Evolutionary conservation across 2,797 vertebrate species (phyloP).

Genomic region (Channa striata): DNA sequence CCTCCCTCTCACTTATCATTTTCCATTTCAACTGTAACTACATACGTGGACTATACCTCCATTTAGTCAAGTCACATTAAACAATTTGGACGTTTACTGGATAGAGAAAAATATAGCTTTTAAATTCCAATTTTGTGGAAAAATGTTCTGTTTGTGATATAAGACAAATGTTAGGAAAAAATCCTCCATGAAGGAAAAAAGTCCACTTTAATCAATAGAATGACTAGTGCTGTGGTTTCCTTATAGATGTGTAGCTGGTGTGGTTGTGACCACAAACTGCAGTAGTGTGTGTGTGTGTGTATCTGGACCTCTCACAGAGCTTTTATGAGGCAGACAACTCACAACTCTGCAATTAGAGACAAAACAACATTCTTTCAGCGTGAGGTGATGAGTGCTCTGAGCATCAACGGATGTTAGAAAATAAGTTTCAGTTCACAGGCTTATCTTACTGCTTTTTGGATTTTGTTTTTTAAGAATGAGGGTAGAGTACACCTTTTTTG

Average conservation of each 20-base stretch:
- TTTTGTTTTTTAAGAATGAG: constrained; percentile 13
- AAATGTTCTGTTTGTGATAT: constrained; percentile 70
- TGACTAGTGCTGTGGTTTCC: constrained; percentile 74
- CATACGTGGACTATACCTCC: constrained; percentile 30
- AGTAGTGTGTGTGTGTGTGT: constrained; percentile 22
- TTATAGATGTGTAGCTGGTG: constrained; percentile 73
- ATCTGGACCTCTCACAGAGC: constrained; percentile 40
- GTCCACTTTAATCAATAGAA: constrained; percentile 67
- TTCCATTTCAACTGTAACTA: constrained; percentile 40
- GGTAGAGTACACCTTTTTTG: constrained; percentile 7
- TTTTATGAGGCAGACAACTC: constrained; percentile 60
- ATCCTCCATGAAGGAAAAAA: constrained; percentile 44
- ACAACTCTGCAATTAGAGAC: constrained; percentile 73
- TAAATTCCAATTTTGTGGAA: constrained; percentile 76
- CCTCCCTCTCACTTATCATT: constrained; percentile 33
- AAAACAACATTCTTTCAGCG: constrained; percentile 72
- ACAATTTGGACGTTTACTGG: constrained; percentile 44
- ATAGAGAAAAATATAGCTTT: constrained; percentile 55
- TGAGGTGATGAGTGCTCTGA: constrained; percentile 55
- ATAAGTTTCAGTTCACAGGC: constrained; percentile 17
- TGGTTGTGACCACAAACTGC: constrained; percentile 72
- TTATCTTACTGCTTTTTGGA: background rate
- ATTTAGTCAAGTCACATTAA: constrained; percentile 55
- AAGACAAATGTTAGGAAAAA: constrained; percentile 47
- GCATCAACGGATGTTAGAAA: constrained; percentile 57